These are phyloP conservation scores for Galerucella nymphaeae DNA, from an alignment of 2,888 invertebrate species.

Conservation along the genomic window DNA sequence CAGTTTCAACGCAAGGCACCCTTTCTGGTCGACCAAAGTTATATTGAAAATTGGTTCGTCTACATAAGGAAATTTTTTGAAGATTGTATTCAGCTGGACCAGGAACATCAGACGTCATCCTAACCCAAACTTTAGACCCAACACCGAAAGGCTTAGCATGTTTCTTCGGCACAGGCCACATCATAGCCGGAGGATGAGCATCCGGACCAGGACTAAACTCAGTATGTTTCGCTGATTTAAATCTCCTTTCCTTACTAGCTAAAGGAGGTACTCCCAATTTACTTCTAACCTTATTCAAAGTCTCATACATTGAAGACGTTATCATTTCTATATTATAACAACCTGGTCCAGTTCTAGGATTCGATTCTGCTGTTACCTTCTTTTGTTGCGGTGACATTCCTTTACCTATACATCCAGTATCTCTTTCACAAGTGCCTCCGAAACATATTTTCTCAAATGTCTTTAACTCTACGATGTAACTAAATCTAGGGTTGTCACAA, in stretches of 20 bases:
- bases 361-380: constrained; percentile 47
- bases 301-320: constrained; percentile 50
- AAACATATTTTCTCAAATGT: constrained; percentile 56
- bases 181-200: too few species aligned
- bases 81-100: constrained; percentile 49
- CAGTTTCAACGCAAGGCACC: constrained; percentile 63
- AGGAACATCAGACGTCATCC: constrained; percentile 48
- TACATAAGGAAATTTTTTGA: constrained; percentile 4
- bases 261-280: constrained; percentile 55
- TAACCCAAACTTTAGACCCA: constrained; percentile 35
- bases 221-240: too few species aligned
- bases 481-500: constrained; percentile 47
- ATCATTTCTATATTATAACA: constrained; percentile 51
- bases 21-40: constrained; percentile 60
- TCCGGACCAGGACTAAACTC: too few species aligned
- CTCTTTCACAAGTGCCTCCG: constrained; percentile 53
- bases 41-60: constrained; percentile 14
- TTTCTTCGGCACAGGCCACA: too few species aligned
- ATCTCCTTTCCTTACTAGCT: constrained; percentile 41
- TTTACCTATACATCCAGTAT: constrained; percentile 55
- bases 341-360: constrained; percentile 50
- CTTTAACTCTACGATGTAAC: constrained; percentile 58
- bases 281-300: constrained; percentile 56
- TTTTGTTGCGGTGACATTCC: constrained; percentile 55
- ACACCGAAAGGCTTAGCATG: constrained; percentile 51